Percentiles rank a stretch among this genome's conserved stretches.
These are phyloP conservation scores for Xyrauchen texanus DNA, from an alignment of 2,113 vertebrate genomes.

Conservation along the genomic window DNA sequence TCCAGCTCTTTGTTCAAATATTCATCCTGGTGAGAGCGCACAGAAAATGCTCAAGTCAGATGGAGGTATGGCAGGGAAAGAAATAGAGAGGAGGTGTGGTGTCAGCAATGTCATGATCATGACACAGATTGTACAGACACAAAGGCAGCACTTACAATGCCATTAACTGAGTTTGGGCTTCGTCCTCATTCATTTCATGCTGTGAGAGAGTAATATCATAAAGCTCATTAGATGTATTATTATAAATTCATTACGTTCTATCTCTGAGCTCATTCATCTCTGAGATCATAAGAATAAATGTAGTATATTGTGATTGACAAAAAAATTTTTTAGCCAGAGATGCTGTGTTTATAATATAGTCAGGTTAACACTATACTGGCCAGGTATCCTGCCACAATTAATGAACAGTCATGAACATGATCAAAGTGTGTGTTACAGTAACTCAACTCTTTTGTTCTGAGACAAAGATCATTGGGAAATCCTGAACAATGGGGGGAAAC, in stretches of 20 bases:
- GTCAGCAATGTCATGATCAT: not conserved
- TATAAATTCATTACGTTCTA: not conserved
- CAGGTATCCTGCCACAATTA: too few relatives aligned
- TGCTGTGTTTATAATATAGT: too few relatives aligned
- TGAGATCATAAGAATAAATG: not conserved
- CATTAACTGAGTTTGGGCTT: not conserved
- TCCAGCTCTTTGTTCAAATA: slow-evolving; percentile 51
- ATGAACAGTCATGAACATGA: too few relatives aligned
- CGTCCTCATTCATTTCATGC: not conserved
- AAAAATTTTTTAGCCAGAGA: not conserved
- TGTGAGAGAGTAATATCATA: not conserved
- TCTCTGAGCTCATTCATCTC: not conserved
- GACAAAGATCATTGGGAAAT: too few relatives aligned
- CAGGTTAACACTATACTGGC: too few relatives aligned
- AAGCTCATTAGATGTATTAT: not conserved
- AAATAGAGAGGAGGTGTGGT: not conserved
- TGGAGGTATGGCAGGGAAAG: slow-evolving; percentile 7
- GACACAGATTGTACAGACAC: not conserved
- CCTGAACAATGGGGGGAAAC: too few relatives aligned
- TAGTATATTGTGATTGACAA: too few relatives aligned
- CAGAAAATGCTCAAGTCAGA: slow-evolving; percentile 4
- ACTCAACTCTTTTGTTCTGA: too few relatives aligned
- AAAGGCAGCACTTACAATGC: not conserved
- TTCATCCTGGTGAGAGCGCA: slow-evolving; percentile 31
- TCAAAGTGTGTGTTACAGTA: too few relatives aligned